Conservation (phyloP, 2,888 invertebrate genomes). For the Isotomurus palustris region DNA sequence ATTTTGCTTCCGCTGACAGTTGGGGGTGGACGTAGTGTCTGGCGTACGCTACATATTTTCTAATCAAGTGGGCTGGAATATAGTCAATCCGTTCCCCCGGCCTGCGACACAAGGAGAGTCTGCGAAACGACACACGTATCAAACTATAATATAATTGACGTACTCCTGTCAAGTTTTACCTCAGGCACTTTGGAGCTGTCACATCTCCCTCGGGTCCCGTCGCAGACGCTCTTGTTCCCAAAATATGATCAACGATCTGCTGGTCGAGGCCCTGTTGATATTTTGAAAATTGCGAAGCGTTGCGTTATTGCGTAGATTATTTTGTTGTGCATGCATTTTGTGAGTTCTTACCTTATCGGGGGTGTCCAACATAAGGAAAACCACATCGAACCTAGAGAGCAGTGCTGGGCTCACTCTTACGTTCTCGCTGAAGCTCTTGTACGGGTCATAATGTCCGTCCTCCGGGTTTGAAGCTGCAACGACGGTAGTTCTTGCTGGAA, state of each 20-base stretch:
- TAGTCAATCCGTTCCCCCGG: constrained; percentile 63
- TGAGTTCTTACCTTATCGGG: constrained; percentile 67
- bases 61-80: constrained; percentile 68
- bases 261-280: constrained; percentile 32
- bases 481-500: constrained; percentile 57
- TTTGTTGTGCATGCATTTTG: too few species aligned
- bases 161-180: neutral
- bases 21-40: constrained; percentile 79
- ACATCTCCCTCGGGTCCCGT: neutral
- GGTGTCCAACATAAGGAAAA: constrained; percentile 82
- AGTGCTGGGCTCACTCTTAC: constrained; percentile 78
- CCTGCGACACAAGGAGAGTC: constrained; percentile 59
- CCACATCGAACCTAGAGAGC: constrained; percentile 85
- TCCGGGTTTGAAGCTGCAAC: constrained; percentile 90
- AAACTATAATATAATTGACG: neutral
- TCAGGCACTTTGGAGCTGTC: neutral
- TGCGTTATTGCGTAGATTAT: neutral
- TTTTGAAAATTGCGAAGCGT: neutral
- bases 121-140: constrained; percentile 50
- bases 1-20: constrained; percentile 66
- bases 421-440: constrained; percentile 84
- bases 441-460: constrained; percentile 80
- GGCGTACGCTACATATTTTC: constrained; percentile 90
- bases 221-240: constrained; percentile 6
- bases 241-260: constrained; percentile 30